Base-by-base conservation (phyloP, 2,113 vertebrate genomes). In the Perca flavescens region DNA sequence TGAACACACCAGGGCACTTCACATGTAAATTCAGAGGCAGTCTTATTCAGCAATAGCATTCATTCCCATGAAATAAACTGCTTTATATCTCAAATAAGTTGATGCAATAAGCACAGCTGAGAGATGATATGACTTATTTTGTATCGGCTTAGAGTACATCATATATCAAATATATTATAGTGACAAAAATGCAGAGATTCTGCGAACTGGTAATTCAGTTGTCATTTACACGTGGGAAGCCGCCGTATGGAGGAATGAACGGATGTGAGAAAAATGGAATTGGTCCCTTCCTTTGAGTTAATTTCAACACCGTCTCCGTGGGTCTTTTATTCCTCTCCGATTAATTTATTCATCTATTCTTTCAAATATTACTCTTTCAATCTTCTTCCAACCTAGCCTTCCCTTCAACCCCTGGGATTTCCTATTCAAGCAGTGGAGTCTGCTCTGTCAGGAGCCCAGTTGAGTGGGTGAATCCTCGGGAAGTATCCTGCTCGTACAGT, bases 151-250 rank as follows among this genome's bases (percentile, higher is more conserved):
- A 69, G 66, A 70, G 28, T 49, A 50, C 6, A 0, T 76, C 79
- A 84, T 84, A 65, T 49, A 86, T 89, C 76, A 89, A 80, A 86
- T 80, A 74, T 74, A 90, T 87, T 47, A 86, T 5, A 8, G 50
- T 70, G 77, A 79, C 58, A 65, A 68, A 80, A 78, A 78, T n/a
- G 49, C 67, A 62, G 60, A 61, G 47, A 46, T 67, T 74, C 22
- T 67, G 43, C 1, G 1, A 11, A 6, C 54, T 61, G 60, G 21
- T 74, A 81, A 77, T 74, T 62, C 79, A 73, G 53, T 66, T 73
- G 62, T 58, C 72, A 66, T 86, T 77, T 83, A 47, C 1, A 7
- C n/a, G 49, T 56, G 62, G 49, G 16, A 43, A 82, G 66, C 16
- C 19, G n/a, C 63, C 2, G 2, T 36, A 56, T 3, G 60, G 62